Evolutionary conservation across 2,113 vertebrate genomes (phyloP).

Genomic region (Oreochromis aureus): DNA sequence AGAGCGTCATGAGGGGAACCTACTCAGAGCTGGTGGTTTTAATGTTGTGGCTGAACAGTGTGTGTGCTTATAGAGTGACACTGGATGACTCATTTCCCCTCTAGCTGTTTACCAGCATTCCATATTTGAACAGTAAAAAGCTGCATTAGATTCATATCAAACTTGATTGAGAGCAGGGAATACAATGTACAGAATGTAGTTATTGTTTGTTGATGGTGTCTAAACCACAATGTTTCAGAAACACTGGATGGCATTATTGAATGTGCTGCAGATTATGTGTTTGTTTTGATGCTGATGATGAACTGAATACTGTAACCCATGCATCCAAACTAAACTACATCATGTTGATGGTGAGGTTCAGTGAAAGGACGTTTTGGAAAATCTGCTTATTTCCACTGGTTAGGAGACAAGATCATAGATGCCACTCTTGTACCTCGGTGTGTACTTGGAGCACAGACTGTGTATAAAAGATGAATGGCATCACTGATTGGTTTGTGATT

Average conservation of each 20-base stretch:
- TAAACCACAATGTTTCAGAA: conserved; percentile 15
- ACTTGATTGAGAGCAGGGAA: conserved; percentile 49
- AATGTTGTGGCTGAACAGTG: not conserved
- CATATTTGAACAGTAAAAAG: conserved; percentile 6
- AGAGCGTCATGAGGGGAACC: not conserved
- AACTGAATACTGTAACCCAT: conserved; percentile 23
- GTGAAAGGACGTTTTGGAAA: not conserved
- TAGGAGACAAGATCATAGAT: not conserved
- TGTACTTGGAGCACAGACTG: not conserved
- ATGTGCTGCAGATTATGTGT: conserved; percentile 39
- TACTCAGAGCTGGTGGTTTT: not conserved
- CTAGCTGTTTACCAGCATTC: conserved; percentile 38
- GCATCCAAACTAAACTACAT: not conserved
- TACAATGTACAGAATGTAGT: conserved; percentile 34
- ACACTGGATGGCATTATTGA: conserved; percentile 68
- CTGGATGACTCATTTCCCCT: conserved; percentile 37
- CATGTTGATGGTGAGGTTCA: not conserved
- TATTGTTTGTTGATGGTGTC: not conserved
- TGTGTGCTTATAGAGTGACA: conserved; percentile 38
- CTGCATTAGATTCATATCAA: conserved; percentile 14
- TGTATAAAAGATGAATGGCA: not conserved
- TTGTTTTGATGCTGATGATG: conserved; percentile 12
- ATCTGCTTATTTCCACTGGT: not conserved
- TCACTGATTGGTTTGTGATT: not conserved
- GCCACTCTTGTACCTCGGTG: not conserved